Evolutionary conservation across 2,888 invertebrate species (phyloP).

Genomic region (Lycaena phlaeas): DNA sequence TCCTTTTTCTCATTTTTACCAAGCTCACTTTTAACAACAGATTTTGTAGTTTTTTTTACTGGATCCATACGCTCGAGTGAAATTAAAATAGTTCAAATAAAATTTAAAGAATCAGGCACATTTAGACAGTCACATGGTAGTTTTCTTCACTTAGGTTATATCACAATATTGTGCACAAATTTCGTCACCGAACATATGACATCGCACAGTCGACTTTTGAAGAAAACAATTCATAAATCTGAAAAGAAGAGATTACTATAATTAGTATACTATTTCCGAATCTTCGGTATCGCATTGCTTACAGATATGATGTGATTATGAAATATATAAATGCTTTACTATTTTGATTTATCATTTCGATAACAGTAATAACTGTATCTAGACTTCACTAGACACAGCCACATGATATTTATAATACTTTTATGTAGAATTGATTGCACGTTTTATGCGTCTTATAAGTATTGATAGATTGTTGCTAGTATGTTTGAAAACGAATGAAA

Average conservation of each 20-base stretch:
- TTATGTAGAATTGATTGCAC: too few species aligned
- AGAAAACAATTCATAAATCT: slow-evolving; percentile 43
- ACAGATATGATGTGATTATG: too few species aligned
- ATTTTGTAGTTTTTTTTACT: slow-evolving; percentile 24
- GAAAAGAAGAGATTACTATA: slow-evolving; percentile 29
- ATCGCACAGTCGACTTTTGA: slow-evolving; percentile 30
- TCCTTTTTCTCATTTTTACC: slow-evolving; percentile 64
- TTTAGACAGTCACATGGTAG: slow-evolving; percentile 49
- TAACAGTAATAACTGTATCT: too few species aligned
- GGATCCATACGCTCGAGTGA: slow-evolving; percentile 41
- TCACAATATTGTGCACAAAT: slow-evolving; percentile 35
- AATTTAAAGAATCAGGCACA: slow-evolving; percentile 1
- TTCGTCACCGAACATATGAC: slow-evolving; percentile 45
- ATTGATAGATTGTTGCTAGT: too few species aligned
- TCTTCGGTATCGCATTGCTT: too few species aligned
- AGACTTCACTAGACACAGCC: too few species aligned
- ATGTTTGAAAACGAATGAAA: too few species aligned
- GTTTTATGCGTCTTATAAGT: too few species aligned
- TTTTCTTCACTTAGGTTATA: slow-evolving; percentile 37
- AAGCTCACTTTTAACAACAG: slow-evolving; percentile 30
- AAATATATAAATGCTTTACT: too few species aligned
- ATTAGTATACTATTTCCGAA: too few species aligned
- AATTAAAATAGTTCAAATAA: slow-evolving; percentile 7
- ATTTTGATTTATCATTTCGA: too few species aligned
- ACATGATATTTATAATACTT: too few species aligned